phyloP scores from a whole-genome alignment of 2,797 vertebrate species.

The Amniataba percoides region DNA sequence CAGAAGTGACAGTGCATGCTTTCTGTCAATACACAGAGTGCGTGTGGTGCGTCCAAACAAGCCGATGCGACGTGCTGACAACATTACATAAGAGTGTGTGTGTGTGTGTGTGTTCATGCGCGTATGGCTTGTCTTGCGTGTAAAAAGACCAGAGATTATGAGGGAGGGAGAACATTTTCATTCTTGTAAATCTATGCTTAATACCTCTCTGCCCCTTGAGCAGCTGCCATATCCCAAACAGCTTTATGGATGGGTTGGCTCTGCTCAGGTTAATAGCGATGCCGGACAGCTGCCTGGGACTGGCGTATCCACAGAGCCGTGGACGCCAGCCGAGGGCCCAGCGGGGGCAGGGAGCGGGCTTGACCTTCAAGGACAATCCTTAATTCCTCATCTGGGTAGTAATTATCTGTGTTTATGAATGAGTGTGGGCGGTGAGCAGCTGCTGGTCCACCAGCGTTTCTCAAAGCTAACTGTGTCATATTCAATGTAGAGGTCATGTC shows the following conservation, averaged over 20 bases:
- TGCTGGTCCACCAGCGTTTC: slow-evolving; percentile 16
- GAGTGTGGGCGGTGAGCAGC: slow-evolving; percentile 34
- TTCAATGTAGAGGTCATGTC: slow-evolving; percentile 16
- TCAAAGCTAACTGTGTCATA: slow-evolving; percentile 28
- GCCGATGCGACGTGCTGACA: slow-evolving; percentile 39
- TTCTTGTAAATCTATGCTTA: slow-evolving; percentile 84
- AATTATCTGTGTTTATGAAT: slow-evolving; percentile 68
- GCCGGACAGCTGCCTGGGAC: slow-evolving; percentile 74
- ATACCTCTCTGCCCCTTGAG: slow-evolving; percentile 82
- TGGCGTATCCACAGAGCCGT: slow-evolving; percentile 45
- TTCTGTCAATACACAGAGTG: slow-evolving; percentile 58
- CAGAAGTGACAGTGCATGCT: slow-evolving; percentile 66
- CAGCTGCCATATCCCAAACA: slow-evolving; percentile 80
- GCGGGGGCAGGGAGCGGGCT: slow-evolving; percentile 49
- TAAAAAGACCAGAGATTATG: slow-evolving; percentile 78
- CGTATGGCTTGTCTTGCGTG: slow-evolving; percentile 65
- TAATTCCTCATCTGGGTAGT: slow-evolving; percentile 68
- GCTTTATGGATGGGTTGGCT: slow-evolving; percentile 73
- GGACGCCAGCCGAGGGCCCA: slow-evolving; percentile 48
- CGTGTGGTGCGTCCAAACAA: slow-evolving; percentile 43
- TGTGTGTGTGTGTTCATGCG: slow-evolving; percentile 27
- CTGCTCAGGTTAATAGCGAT: slow-evolving; percentile 77
- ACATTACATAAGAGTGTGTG: slow-evolving; percentile 62
- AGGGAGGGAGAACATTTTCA: slow-evolving; percentile 74
- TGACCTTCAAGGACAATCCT: slow-evolving; percentile 74